These are phyloP conservation scores for Drosophila busckii DNA, from an alignment of 1,140 invertebrate genomes.

Conservation along the genomic window DNA sequence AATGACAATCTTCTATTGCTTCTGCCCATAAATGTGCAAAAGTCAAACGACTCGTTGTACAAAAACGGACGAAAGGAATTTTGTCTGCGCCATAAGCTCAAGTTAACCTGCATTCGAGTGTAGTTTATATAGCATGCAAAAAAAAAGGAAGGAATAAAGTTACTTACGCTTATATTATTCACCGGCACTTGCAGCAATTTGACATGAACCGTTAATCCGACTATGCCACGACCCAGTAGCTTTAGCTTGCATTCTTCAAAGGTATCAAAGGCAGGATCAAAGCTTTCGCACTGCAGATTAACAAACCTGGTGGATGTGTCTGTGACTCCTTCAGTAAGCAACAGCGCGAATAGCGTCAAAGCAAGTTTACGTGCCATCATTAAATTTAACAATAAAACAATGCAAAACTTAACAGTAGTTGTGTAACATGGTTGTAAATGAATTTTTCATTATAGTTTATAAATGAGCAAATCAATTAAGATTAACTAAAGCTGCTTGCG, in stretches of 20 bases:
- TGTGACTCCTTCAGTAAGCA: not conserved
- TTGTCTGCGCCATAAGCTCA: slow-evolving; percentile 11
- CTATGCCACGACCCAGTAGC: slow-evolving; percentile 12
- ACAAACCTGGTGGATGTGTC: not conserved
- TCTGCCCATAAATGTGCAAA: slow-evolving; percentile 15
- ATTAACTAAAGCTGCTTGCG: too few relatives aligned
- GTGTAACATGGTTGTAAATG: too few relatives aligned
- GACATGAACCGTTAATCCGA: slow-evolving; percentile 11
- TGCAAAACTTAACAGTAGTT: too few relatives aligned
- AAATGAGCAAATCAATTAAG: too few relatives aligned
- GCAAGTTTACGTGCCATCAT: slow-evolving; percentile 11
- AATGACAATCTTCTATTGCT: not conserved
- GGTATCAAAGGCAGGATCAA: not conserved
- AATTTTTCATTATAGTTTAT: too few relatives aligned
- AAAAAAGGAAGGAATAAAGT: too few relatives aligned
- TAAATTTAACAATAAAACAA: not conserved
- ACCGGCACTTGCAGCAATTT: slow-evolving; percentile 15
- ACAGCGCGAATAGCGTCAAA: not conserved
- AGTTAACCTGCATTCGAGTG: slow-evolving; percentile 14
- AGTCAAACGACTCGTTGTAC: slow-evolving; percentile 16
- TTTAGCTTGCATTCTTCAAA: not conserved
- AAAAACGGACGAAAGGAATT: slow-evolving; percentile 29
- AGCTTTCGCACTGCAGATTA: not conserved
- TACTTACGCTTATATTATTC: slow-evolving; percentile 13
- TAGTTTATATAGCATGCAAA: too few relatives aligned